Conservation (phyloP, 1,140 invertebrate genomes). For the Apis dorsata region DNA sequence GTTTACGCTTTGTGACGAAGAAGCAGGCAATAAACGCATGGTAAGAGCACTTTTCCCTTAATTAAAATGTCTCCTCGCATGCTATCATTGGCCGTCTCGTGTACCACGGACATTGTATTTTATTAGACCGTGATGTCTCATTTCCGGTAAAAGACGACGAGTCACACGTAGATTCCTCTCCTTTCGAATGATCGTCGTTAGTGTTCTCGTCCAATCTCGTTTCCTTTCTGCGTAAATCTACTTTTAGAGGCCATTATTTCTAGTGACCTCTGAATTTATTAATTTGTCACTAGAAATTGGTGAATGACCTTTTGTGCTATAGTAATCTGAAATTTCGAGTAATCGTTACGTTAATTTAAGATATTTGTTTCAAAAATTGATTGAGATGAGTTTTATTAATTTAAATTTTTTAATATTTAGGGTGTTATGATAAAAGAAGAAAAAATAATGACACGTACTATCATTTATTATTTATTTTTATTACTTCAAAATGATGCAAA, state of each 20-base stretch:
- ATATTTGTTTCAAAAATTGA: background rate
- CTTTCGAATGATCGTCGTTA: background rate
- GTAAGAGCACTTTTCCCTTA: constrained; percentile 15
- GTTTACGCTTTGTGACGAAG: background rate
- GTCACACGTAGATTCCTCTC: background rate
- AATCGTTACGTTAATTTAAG: background rate
- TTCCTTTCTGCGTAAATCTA: constrained; percentile 47
- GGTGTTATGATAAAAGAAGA: no score
- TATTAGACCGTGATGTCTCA: constrained; percentile 35
- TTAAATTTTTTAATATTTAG: background rate
- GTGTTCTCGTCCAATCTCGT: constrained; percentile 12
- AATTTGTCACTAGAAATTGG: background rate
- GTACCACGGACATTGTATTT: constrained; percentile 24
- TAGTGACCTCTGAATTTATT: background rate
- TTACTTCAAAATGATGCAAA: no score
- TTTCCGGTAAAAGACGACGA: constrained; percentile 12
- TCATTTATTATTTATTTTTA: no score
- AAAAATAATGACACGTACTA: no score
- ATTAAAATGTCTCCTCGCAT: constrained; percentile 23
- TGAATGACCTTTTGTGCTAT: background rate
- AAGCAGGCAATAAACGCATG: background rate
- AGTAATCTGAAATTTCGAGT: background rate
- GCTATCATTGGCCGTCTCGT: background rate
- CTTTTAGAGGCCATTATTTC: constrained; percentile 33
- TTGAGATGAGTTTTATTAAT: background rate